A percentile compares a stretch with the other conserved stretches of the same genome.
Evolutionary conservation across 2,113 vertebrate species (phyloP).

Genomic region (Ammodramus savannarum): DNA sequence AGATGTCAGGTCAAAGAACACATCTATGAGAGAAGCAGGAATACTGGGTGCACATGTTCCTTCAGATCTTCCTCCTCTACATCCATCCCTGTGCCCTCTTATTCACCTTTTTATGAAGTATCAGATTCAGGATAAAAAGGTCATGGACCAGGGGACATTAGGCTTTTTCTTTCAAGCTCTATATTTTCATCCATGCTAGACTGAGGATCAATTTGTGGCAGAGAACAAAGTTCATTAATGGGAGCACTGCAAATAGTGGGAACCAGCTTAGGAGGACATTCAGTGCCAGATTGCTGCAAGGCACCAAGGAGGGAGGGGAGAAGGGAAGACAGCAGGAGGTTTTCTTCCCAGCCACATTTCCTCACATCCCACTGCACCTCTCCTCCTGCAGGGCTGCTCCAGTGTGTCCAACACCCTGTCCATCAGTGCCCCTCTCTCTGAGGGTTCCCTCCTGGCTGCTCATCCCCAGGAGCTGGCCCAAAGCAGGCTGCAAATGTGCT

Average conservation of each 20-base stretch:
- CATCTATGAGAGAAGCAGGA: background rate
- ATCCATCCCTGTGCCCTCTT: background rate
- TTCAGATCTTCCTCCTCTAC: background rate
- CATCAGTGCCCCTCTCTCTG: background rate
- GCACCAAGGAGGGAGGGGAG: background rate
- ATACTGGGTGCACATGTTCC: background rate
- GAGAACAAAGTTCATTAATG: background rate
- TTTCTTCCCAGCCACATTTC: background rate
- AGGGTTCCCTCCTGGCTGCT: background rate
- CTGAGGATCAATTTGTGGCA: background rate
- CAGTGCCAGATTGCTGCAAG: rapidly evolving
- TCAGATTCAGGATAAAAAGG: background rate
- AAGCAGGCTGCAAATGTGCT: background rate
- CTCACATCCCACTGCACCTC: background rate
- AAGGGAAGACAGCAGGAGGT: background rate
- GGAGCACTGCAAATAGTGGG: background rate
- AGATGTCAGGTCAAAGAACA: background rate
- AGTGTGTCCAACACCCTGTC: background rate
- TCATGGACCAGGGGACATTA: background rate
- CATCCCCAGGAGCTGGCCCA: background rate
- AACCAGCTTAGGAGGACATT: background rate
- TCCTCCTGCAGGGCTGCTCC: background rate
- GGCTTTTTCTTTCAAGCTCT: background rate
- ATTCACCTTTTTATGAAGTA: background rate
- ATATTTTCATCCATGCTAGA: background rate